These are phyloP conservation scores for Myotis yumanensis DNA, from an alignment of 2,113 vertebrate species.

Conservation along the genomic window DNA sequence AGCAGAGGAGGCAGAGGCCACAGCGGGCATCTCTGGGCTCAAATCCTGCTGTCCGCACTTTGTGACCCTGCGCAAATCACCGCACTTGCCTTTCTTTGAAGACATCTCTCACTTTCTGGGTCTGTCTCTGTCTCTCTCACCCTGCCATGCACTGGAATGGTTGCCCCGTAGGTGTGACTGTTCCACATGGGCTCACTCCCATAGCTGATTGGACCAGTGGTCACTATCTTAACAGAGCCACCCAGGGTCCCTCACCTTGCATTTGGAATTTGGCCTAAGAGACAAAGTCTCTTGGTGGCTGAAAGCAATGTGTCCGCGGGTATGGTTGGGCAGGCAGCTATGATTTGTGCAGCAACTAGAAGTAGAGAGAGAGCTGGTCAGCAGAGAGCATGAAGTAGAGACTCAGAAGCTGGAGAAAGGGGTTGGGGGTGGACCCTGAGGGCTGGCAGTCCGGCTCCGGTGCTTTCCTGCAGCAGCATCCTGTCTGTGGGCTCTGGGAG, in stretches of 20 bases:
- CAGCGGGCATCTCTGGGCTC: background rate
- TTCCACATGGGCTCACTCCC: background rate
- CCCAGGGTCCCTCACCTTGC: background rate
- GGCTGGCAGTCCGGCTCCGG: too few species aligned
- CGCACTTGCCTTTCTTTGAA: background rate
- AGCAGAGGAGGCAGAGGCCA: background rate
- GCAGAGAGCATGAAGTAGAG: background rate
- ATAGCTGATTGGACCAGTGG: background rate
- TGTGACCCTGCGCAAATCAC: background rate
- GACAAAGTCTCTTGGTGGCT: background rate
- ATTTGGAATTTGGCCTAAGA: background rate
- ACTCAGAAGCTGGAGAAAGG: background rate
- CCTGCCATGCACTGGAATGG: too few species aligned
- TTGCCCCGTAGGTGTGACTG: background rate
- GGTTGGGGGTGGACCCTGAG: accelerated
- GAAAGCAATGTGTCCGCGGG: background rate
- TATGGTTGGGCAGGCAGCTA: background rate
- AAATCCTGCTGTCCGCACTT: background rate
- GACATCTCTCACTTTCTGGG: too few species aligned
- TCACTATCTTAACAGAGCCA: background rate
- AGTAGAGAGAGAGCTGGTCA: background rate
- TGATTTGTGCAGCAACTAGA: background rate
- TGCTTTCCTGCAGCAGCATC: background rate
- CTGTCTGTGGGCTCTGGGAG: background rate
- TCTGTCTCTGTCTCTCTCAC: background rate